Conservation (phyloP, 2,888 invertebrate genomes). For the Thyatira batis region DNA sequence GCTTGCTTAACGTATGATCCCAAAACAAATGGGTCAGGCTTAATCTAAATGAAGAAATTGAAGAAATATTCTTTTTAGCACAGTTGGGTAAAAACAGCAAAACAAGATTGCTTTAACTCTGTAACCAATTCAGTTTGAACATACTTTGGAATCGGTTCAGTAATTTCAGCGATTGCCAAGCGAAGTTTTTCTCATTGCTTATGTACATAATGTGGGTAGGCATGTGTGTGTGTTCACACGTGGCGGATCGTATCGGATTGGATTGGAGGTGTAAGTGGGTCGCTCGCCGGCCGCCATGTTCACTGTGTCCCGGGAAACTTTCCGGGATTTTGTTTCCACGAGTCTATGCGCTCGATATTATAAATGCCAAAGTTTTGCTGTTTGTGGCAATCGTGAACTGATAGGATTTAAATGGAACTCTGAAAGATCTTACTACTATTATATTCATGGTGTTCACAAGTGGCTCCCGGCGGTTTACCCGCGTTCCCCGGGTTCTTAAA, state of each 20-base stretch:
- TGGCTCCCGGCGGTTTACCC: too few relatives aligned
- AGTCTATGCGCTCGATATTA: background rate
- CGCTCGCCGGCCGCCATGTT: background rate
- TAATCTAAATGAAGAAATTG: too few relatives aligned
- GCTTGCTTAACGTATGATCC: too few relatives aligned
- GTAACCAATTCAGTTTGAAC: background rate
- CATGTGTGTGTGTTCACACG: background rate
- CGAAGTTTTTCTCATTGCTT: background rate
- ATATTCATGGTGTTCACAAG: too few relatives aligned
- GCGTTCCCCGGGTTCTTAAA: too few relatives aligned
- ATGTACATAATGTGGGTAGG: background rate
- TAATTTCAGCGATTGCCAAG: background rate
- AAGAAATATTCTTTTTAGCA: too few relatives aligned
- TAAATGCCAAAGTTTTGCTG: too few relatives aligned
- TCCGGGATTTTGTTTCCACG: background rate
- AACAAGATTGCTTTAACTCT: background rate
- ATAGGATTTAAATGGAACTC: too few relatives aligned
- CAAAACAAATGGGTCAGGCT: too few relatives aligned
- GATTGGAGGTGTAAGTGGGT: background rate
- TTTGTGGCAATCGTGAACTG: too few relatives aligned
- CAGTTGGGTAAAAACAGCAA: background rate
- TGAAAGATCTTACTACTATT: too few relatives aligned
- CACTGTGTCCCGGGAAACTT: background rate
- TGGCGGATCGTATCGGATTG: background rate
- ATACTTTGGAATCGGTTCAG: background rate